phyloP scores from a whole-genome alignment of 1,140 invertebrate species.

The Bombus sibiricus region DNA sequence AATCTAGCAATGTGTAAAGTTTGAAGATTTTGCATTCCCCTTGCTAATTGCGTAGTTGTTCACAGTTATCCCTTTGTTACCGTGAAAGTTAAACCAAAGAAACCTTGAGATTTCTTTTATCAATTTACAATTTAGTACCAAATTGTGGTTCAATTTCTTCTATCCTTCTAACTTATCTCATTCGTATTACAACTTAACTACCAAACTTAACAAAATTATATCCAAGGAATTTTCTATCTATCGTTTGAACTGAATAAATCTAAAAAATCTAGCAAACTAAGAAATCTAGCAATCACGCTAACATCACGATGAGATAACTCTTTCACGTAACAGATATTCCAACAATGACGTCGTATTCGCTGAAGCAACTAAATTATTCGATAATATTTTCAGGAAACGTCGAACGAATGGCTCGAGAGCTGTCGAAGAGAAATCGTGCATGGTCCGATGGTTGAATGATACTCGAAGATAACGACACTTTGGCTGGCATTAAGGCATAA shows the following conservation, averaged over 20 bases:
- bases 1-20: not conserved
- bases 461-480: slow-evolving; percentile 67
- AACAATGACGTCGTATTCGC: not conserved
- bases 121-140: too few relatives aligned
- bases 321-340: not conserved
- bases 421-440: not conserved
- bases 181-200: too few relatives aligned
- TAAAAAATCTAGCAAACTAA: too few relatives aligned
- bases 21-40: not conserved
- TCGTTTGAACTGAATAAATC: too few relatives aligned
- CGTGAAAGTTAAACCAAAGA: not conserved
- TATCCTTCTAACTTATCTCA: too few relatives aligned
- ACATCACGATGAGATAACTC: not conserved
- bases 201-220: too few relatives aligned
- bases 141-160: not conserved
- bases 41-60: too few relatives aligned
- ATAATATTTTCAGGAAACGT: not conserved
- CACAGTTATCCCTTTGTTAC: too few relatives aligned
- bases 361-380: not conserved
- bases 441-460: slow-evolving; percentile 1
- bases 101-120: not conserved
- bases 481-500: slow-evolving; percentile 62
- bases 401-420: not conserved
- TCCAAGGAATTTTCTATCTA: too few relatives aligned
- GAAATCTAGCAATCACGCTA: not conserved